Conservation (phyloP, 2,797 vertebrate genomes). For the Xiphophorus birchmanni region DNA sequence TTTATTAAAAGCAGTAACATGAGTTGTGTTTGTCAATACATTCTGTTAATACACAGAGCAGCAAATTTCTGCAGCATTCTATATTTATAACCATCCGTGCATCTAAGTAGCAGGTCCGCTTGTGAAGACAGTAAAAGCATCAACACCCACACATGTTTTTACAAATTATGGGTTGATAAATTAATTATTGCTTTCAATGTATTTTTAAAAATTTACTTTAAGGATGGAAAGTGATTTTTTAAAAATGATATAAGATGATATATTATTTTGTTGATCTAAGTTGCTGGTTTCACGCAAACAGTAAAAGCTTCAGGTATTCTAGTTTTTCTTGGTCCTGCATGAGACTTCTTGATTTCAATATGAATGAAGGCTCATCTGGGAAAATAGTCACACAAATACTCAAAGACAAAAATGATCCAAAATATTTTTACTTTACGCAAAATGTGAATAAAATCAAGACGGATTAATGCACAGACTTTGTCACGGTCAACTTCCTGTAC, state of each 20-base stretch:
- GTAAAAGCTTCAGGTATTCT: background rate
- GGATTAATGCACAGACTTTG: background rate
- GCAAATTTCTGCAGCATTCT: constrained; percentile 55
- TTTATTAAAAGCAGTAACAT: constrained; percentile 93
- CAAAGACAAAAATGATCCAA: background rate
- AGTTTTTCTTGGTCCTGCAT: background rate
- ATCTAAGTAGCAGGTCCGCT: background rate
- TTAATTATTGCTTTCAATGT: background rate
- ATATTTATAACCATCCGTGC: background rate
- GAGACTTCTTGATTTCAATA: background rate
- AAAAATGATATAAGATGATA: too few species aligned
- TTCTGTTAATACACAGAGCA: constrained; percentile 56
- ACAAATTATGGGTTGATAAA: background rate
- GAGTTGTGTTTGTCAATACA: constrained; percentile 94
- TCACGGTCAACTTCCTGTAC: background rate
- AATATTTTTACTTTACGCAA: background rate
- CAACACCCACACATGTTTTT: background rate
- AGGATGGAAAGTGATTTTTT: too few species aligned
- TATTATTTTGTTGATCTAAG: background rate
- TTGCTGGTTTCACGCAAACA: background rate
- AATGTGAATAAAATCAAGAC: background rate
- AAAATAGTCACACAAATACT: background rate
- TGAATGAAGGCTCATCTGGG: background rate
- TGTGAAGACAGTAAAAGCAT: constrained; percentile 1
- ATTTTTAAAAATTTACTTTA: background rate